Evolutionary conservation across 2,113 vertebrate genomes (phyloP).

Genomic region (Brienomyrus longianalis): DNA sequence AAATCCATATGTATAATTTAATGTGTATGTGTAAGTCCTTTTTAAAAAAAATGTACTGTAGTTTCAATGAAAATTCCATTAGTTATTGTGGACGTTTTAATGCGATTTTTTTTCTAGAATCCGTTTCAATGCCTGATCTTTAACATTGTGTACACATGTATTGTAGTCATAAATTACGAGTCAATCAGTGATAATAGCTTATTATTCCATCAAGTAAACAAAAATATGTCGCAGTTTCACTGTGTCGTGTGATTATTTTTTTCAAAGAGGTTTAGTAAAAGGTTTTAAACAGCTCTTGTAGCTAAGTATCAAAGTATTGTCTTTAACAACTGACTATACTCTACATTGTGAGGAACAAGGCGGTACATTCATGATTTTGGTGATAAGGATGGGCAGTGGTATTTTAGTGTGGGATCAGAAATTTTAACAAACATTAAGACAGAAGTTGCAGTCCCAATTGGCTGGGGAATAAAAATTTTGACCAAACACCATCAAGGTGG

Average conservation of each 20-base stretch:
- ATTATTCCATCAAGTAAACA: not conserved
- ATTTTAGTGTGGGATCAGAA: not conserved
- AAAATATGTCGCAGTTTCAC: too few species aligned
- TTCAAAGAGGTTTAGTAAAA: not conserved
- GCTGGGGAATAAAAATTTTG: not conserved
- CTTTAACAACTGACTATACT: not conserved
- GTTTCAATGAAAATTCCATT: not conserved
- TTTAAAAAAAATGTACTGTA: not conserved
- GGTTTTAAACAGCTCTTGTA: not conserved
- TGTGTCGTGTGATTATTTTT: not conserved
- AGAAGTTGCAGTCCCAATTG: not conserved
- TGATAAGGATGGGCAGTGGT: not conserved
- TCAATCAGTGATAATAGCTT: not conserved
- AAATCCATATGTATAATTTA: not conserved
- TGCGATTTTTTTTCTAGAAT: not conserved
- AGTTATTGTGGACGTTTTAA: not conserved
- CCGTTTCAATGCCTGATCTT: not conserved
- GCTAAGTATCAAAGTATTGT: not conserved
- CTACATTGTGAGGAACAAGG: not conserved
- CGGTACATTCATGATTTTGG: not conserved
- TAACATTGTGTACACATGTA: not conserved
- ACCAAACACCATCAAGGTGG: not conserved
- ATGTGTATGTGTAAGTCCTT: not conserved
- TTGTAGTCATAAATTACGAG: not conserved
- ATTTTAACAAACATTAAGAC: not conserved